A percentile compares a stretch with the other conserved stretches of the same genome.
phyloP scores from a whole-genome alignment of 1,140 invertebrate species.

The Chionoecetes opilio region DNA sequence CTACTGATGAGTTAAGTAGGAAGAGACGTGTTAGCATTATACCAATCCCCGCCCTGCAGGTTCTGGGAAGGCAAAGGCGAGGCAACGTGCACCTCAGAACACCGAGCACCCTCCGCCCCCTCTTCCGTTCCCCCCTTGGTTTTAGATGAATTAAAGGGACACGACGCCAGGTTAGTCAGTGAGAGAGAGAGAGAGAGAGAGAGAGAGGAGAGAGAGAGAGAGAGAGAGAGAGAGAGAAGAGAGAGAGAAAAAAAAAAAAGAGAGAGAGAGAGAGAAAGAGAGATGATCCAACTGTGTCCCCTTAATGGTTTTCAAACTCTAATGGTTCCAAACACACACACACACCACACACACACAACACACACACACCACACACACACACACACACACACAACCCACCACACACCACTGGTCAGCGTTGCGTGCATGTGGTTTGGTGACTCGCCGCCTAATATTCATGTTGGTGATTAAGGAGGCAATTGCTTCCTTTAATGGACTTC shows the following conservation, averaged over 20 bases:
- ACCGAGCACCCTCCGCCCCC: neutral
- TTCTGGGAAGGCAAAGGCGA: too few species aligned
- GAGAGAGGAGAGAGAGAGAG: slow-evolving; percentile 16
- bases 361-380: neutral
- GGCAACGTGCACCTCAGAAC: too few species aligned
- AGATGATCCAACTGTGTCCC: too few species aligned
- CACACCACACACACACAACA: too few species aligned
- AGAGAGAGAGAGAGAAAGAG: neutral
- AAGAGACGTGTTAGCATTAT: too few species aligned
- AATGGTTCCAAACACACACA: too few species aligned
- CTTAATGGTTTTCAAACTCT: too few species aligned
- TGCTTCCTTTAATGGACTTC: neutral
- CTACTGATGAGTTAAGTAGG: too few species aligned
- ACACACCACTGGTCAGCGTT: neutral
- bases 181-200: neutral
- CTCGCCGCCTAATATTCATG: too few species aligned
- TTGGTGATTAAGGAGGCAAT: neutral
- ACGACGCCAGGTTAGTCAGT: neutral
- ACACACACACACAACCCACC: neutral
- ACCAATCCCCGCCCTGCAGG: too few species aligned
- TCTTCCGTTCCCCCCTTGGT: neutral
- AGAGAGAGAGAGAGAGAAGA: slow-evolving; percentile 11
- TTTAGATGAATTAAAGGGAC: neutral
- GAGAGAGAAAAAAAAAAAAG: neutral
- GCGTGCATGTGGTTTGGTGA: too few species aligned